Evolutionary conservation across 2,888 invertebrate species (phyloP).

Genomic region (Carabus problematicus): DNA sequence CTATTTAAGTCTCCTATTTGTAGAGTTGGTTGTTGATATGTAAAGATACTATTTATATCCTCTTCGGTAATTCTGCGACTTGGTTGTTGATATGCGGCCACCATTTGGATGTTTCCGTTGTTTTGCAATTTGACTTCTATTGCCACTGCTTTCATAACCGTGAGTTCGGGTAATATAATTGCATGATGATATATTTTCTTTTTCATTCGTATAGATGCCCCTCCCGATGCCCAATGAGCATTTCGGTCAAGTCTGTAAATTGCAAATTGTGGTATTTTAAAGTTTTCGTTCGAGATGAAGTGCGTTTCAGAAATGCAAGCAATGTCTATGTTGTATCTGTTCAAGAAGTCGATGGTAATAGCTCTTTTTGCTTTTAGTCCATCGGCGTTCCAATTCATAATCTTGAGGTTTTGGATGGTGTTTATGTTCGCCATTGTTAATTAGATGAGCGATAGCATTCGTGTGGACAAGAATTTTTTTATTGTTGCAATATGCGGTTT

Average conservation of each 20-base stretch:
- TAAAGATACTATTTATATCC: constrained; percentile 12
- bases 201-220: not conserved
- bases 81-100: no score
- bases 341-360: not conserved
- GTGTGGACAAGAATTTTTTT: no score
- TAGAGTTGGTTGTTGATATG: constrained; percentile 42
- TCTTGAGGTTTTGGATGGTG: constrained; percentile 1
- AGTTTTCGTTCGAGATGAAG: no score
- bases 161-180: not conserved
- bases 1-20: constrained; percentile 41
- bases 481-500: no score
- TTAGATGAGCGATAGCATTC: not conserved
- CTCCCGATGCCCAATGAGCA: not conserved
- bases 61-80: no score
- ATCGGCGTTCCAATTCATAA: not conserved
- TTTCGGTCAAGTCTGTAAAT: no score
- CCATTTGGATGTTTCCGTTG: no score
- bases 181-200: not conserved
- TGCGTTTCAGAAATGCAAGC: no score
- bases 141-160: constrained; percentile 17
- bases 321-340: no score
- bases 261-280: no score
- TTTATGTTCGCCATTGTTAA: not conserved
- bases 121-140: constrained; percentile 8
- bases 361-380: not conserved